These are phyloP conservation scores for Myotis planiceps DNA, from an alignment of 2,797 vertebrate species.

Conservation along the genomic window DNA sequence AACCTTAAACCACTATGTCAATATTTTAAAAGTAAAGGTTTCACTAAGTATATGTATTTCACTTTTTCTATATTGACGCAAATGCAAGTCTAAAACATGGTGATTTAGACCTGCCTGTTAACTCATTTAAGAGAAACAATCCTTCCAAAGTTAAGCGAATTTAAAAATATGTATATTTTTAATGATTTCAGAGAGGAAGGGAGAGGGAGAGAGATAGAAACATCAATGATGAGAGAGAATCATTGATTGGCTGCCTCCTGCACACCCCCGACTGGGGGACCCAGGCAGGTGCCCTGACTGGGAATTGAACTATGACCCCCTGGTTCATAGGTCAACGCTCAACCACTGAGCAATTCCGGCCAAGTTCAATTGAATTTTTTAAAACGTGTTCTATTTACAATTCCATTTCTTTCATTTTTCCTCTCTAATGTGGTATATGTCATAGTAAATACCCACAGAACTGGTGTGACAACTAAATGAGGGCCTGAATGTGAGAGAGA, in stretches of 20 bases:
- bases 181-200: too few species aligned
- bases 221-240: too few species aligned
- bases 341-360: too few species aligned
- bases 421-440: not conserved
- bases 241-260: too few species aligned
- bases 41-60: not conserved
- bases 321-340: too few species aligned
- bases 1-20: not conserved
- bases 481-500: not conserved
- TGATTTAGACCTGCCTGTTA: not conserved
- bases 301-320: too few species aligned
- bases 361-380: not conserved
- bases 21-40: not conserved
- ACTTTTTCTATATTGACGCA: not conserved
- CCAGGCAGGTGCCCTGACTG: too few species aligned
- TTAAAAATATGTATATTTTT: not conserved
- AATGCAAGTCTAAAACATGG: not conserved
- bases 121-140: not conserved
- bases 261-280: too few species aligned
- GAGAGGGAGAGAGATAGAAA: too few species aligned
- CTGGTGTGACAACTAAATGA: not conserved
- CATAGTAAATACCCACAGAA: not conserved
- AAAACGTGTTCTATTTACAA: not conserved
- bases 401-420: not conserved
- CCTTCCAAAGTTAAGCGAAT: not conserved